Base-by-base conservation (phyloP, 2,888 invertebrate genomes). In the Mystacides longicornis region DNA sequence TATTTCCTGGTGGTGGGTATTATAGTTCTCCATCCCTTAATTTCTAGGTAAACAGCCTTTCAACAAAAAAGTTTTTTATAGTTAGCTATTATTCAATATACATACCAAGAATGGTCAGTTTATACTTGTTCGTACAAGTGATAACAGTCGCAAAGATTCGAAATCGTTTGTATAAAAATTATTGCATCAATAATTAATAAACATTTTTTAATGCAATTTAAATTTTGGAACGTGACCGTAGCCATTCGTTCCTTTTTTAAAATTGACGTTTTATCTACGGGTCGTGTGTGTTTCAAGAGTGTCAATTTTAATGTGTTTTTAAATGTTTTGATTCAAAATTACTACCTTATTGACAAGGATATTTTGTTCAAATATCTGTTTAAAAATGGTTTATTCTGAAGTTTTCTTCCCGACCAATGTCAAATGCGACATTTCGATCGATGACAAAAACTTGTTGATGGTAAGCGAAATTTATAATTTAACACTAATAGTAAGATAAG, bases 41-140 rank as follows among this genome's bases (percentile, higher is more conserved):
- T 56, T 55, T 52, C 56, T 56, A 52, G 49, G 56, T 56, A 56
- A 52, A 47, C 27, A 37, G 18, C 51, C 37, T 48, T 51, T 54
- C 23, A 47, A 51, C n/a, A n/a, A 52, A 49, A 51, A 56, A 43
- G 42, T 54, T 49, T 42, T 54, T 22, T 21, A 11, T 49, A 46
- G 47, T 46, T 47, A 3, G n/a, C 21, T 48, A 48, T 48, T 51
- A 47, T 55, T 42, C 51, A 47, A 47, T n/a, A 52, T 48, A 31
- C 50, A 33, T 37, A 4, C 14, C 14, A 37, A 37, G 16, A 37
- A 14, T 16, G n/a, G 37, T 52, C 56, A 56, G 56, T 56, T 52
- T 20, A 31, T 19, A 33, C 18, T 56, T 23, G 49, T 37, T 9
- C 27, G 53, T 22, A 33, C 50, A 37, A 46, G 49, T 51, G 56